phyloP scores from a whole-genome alignment of 2,888 invertebrate species.

The Leucophenga maculata region DNA sequence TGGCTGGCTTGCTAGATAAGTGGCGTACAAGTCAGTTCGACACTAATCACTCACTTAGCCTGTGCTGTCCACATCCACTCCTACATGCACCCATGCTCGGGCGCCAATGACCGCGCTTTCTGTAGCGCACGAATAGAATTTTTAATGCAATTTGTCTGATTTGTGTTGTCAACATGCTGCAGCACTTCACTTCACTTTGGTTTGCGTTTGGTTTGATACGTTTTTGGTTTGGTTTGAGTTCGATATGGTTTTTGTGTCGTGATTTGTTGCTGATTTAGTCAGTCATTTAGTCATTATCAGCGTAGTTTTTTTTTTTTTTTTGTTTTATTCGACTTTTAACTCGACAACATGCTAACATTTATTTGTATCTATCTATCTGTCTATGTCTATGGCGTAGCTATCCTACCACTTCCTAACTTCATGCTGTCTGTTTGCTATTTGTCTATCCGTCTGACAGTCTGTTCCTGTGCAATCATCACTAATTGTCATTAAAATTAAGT shows the following conservation, averaged over 20 bases:
- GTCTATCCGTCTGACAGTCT: not conserved
- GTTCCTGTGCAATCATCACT: slow-evolving; percentile 49
- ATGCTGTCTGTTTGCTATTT: slow-evolving; percentile 10
- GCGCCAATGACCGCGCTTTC: slow-evolving; percentile 35
- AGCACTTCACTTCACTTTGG: slow-evolving; percentile 30
- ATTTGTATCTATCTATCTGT: slow-evolving; percentile 14
- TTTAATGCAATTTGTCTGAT: slow-evolving; percentile 65
- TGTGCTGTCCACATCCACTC: slow-evolving; percentile 6
- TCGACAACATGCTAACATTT: slow-evolving; percentile 9
- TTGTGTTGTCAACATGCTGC: slow-evolving; percentile 60
- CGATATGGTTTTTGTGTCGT: slow-evolving; percentile 48
- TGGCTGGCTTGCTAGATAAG: slow-evolving; percentile 48
- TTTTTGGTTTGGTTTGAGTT: slow-evolving; percentile 32
- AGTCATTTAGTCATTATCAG: slow-evolving; percentile 57
- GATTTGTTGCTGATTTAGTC: slow-evolving; percentile 66
- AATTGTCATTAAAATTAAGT: slow-evolving; percentile 64
- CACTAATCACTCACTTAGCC: slow-evolving; percentile 63
- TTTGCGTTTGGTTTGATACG: slow-evolving; percentile 22
- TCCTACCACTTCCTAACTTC: not conserved
- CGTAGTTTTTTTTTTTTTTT: slow-evolving; percentile 9
- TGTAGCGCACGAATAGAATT: slow-evolving; percentile 57
- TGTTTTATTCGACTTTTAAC: not conserved
- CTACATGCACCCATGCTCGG: slow-evolving; percentile 29
- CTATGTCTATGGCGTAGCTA: not conserved
- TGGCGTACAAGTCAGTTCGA: slow-evolving; percentile 48